phyloP scores from a whole-genome alignment of 2,113 vertebrate species.

The Holacanthus passer region DNA sequence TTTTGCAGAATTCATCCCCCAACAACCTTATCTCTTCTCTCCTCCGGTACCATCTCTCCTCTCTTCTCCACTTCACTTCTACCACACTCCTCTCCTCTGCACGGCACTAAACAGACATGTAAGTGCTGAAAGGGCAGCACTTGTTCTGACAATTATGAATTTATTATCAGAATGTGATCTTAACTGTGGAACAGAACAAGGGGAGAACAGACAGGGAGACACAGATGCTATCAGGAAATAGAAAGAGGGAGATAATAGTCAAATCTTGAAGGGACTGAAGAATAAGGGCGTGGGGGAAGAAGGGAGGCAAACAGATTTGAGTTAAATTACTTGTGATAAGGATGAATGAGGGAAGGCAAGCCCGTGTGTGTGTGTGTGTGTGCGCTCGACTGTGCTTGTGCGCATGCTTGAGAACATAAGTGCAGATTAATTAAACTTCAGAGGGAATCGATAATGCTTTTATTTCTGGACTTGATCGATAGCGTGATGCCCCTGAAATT shows the following conservation, averaged over 20 bases:
- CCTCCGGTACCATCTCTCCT: not conserved
- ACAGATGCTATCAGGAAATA: constrained; percentile 63
- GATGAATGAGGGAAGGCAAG: constrained; percentile 46
- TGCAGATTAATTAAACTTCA: constrained; percentile 78
- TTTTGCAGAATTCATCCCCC: constrained; percentile 21
- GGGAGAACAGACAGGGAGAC: constrained; percentile 38
- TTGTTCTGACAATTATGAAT: constrained; percentile 62
- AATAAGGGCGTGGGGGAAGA: constrained; percentile 13
- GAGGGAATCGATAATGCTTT: constrained; percentile 71
- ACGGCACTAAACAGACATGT: constrained; percentile 18
- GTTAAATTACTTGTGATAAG: constrained; percentile 70
- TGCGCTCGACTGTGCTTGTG: not conserved
- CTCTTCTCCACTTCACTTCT: not conserved
- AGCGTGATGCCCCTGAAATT: constrained; percentile 70
- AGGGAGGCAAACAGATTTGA: constrained; percentile 57
- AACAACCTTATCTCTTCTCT: not conserved
- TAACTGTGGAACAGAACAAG: constrained; percentile 49
- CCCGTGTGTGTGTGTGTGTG: constrained; percentile 1
- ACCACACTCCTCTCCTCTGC: not conserved
- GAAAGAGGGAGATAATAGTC: constrained; percentile 43
- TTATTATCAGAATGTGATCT: constrained; percentile 71
- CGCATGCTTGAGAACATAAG: constrained; percentile 47
- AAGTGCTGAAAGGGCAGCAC: constrained; percentile 32
- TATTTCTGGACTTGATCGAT: constrained; percentile 69
- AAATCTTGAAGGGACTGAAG: constrained; percentile 36